Evolutionary conservation across 2,113 vertebrate genomes (phyloP).

Genomic region (Rostratula benghalensis): DNA sequence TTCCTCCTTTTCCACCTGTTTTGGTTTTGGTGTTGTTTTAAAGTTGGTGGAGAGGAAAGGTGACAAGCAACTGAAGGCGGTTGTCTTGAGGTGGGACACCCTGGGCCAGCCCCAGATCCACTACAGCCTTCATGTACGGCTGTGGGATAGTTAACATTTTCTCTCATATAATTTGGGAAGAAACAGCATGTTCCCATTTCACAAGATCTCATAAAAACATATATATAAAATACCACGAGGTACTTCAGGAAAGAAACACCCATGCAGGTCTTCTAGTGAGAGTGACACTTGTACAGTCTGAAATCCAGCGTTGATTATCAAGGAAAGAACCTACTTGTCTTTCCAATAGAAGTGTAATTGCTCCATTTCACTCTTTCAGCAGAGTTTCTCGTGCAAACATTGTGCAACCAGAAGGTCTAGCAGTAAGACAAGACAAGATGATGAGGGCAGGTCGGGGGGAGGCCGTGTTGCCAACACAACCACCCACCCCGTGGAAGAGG

Average conservation of each 20-base stretch:
- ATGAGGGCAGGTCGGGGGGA: background rate
- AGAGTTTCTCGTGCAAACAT: background rate
- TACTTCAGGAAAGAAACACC: background rate
- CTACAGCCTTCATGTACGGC: fast-evolving
- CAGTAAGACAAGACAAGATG: background rate
- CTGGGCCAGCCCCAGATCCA: background rate
- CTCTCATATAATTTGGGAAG: background rate
- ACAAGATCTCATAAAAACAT: background rate
- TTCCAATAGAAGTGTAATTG: background rate
- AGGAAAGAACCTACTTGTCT: background rate
- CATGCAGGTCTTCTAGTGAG: background rate
- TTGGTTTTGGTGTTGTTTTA: background rate
- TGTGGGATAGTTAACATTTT: background rate
- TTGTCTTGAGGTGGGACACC: background rate
- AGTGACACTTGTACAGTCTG: background rate
- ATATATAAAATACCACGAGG: background rate
- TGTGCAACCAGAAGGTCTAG: background rate
- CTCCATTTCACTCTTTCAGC: background rate
- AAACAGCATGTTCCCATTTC: background rate
- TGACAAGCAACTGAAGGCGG: background rate
- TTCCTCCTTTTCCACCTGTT: background rate
- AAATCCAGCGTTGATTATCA: background rate
- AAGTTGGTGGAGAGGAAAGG: background rate
- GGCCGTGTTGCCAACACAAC: background rate
- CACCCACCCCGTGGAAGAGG: background rate